These are phyloP conservation scores for Lycocerus yunnanus DNA, from an alignment of 2,888 invertebrate species.

Conservation along the genomic window DNA sequence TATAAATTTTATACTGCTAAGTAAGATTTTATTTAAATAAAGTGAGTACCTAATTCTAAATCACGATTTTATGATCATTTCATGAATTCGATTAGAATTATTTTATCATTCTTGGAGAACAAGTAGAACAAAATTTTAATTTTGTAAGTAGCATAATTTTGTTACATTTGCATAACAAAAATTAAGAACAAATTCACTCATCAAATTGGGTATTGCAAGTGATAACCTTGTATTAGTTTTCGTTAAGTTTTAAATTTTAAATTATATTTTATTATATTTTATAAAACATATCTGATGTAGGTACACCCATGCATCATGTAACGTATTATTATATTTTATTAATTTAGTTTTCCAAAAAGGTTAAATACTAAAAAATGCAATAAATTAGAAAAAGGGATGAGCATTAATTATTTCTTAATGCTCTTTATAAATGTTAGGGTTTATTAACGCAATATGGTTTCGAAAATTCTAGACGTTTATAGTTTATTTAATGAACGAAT, in stretches of 20 bases:
- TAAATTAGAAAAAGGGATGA: background rate
- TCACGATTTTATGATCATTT: background rate
- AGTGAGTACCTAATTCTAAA: background rate
- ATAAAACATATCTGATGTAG: background rate
- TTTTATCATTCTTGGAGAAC: background rate
- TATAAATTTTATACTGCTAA: background rate
- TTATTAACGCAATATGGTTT: background rate
- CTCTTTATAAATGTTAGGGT: background rate
- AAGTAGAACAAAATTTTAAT: background rate
- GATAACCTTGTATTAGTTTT: background rate
- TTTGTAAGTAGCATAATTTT: background rate
- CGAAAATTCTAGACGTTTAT: background rate
- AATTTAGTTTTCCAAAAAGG: background rate
- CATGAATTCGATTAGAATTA: background rate
- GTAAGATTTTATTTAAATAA: background rate
- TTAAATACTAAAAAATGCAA: background rate
- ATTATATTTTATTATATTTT: too few species aligned
- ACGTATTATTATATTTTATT: background rate
- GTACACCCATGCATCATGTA: background rate
- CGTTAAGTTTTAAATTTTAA: background rate
- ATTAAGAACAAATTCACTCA: background rate
- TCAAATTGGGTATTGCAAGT: background rate
- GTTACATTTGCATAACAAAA: background rate
- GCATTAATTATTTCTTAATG: background rate
- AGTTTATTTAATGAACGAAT: background rate